phyloP scores from a whole-genome alignment of 1,140 invertebrate genomes.

The Neotoxoptera formosana region DNA sequence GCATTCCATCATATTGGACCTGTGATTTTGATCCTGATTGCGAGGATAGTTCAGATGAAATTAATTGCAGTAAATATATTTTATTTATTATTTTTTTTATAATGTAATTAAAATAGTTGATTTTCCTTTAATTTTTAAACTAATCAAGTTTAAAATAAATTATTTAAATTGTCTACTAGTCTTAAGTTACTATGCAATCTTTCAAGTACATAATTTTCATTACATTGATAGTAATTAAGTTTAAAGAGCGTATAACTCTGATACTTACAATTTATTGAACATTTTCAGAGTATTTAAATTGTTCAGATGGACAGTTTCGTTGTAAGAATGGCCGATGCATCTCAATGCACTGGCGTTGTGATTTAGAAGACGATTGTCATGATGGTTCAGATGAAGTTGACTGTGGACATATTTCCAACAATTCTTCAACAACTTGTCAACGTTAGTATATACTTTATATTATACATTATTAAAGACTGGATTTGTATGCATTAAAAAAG shows the following conservation, averaged over 20 bases:
- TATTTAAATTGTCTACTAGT: not conserved
- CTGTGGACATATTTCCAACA: constrained; percentile 63
- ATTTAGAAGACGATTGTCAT: constrained; percentile 62
- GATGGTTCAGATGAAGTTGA: constrained; percentile 62
- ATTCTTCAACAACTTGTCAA: constrained; percentile 62
- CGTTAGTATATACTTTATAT: constrained; percentile 18
- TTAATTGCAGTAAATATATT: constrained; percentile 66
- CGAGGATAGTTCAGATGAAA: constrained; percentile 65
- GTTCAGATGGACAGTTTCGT: constrained; percentile 63
- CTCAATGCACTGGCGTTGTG: constrained; percentile 57
- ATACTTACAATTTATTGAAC: constrained; percentile 62
- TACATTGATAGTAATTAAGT: not conserved
- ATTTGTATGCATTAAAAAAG: not conserved
- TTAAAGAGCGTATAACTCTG: fast-evolving
- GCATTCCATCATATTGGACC: constrained; percentile 57
- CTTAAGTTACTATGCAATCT: too few relatives aligned
- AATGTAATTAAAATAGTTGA: not conserved
- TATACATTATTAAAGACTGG: not conserved
- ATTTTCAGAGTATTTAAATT: constrained; percentile 53
- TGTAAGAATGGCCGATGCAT: constrained; percentile 61
- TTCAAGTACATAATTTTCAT: not conserved
- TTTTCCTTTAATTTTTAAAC: not conserved
- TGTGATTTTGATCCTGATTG: constrained; percentile 65
- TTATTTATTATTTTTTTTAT: not conserved
- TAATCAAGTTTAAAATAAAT: not conserved